Percentiles rank a stretch among this genome's conserved stretches.
Evolutionary conservation across 2,888 invertebrate species (phyloP).

Genomic region (Belgica antarctica): DNA sequence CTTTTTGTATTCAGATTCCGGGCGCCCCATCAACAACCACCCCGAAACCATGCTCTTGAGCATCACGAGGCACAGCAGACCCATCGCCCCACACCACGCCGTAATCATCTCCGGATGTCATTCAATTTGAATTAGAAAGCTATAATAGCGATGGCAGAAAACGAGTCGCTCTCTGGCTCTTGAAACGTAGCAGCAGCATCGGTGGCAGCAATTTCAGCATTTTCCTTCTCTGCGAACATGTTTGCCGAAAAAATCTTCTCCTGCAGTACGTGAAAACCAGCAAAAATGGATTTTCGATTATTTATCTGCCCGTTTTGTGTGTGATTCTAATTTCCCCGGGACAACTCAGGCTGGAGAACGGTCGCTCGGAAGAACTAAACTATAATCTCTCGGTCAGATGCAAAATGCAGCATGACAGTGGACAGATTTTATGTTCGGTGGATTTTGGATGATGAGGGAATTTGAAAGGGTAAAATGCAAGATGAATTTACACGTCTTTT

Average conservation of each 20-base stretch:
- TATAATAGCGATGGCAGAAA: slow-evolving; percentile 34
- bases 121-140: slow-evolving; percentile 43
- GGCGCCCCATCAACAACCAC: slow-evolving; percentile 16
- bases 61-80: slow-evolving; percentile 1
- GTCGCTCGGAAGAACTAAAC: neutral
- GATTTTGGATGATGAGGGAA: too few relatives aligned
- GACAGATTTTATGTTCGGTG: too few relatives aligned
- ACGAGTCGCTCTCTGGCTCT: slow-evolving; percentile 17
- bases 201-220: neutral
- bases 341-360: neutral
- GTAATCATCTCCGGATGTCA: slow-evolving; percentile 39
- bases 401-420: too few relatives aligned
- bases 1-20: neutral
- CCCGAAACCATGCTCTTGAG: neutral
- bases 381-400: too few relatives aligned
- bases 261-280: neutral
- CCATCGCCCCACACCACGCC: slow-evolving; percentile 5
- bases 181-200: slow-evolving; percentile 10
- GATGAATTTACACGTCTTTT: too few relatives aligned
- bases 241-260: too few relatives aligned
- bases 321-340: too few relatives aligned
- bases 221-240: too few relatives aligned
- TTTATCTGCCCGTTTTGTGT: neutral
- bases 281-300: neutral
- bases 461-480: too few relatives aligned